Base-by-base conservation (phyloP, 2,888 invertebrate genomes). In the Allophyes oxyacanthae region DNA sequence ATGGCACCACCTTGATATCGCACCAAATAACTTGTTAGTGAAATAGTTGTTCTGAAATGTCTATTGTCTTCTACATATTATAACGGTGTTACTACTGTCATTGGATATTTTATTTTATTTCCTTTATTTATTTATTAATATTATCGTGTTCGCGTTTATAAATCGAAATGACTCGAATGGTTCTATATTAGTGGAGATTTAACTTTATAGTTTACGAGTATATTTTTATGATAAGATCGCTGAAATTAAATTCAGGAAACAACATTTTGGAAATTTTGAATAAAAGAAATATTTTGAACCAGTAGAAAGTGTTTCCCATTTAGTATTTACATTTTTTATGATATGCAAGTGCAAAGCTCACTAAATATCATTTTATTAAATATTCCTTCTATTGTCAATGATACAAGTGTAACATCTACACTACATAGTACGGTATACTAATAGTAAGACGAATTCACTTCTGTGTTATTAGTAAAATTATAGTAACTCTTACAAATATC, bases 311-410 rank as follows among this genome's bases (percentile, higher is more conserved):
- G 80, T 81, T 82, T 79, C 77, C 77, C 76, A 78, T 85, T 82
- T 72, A 79, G 79, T 92, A 92, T 92, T 90, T 92, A 92, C 92
- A 93, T 75, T 81, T 82, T 78, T 77, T 86, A 91, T 94, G 94
- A 94, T 94, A 94, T 94, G 94, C 94, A 93, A 94, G 92, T 92
- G 94, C 94, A 92, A 93, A 94, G 94, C 94, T 94, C 94, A 91
- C 94, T 94, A 93, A 92, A 90, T 85, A 82, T 42, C 41, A 25
- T 28, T 64, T 81, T 72, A 72, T 58, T 77, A 67, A 68, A 83
- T 81, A 74, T 77, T 77, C 76, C 28, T 75, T 76, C 86, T 86
- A 85, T 86, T 84, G 87, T 86, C 87, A 79, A 78, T 81, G 72
- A 79, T 78, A 77, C 72, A 67, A 73, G 75, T 85, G 87, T 89